A percentile compares a stretch with the other conserved stretches of the same genome.
Evolutionary conservation across 1,140 invertebrate species (phyloP).

Genomic region (Drosophila neocordata): DNA sequence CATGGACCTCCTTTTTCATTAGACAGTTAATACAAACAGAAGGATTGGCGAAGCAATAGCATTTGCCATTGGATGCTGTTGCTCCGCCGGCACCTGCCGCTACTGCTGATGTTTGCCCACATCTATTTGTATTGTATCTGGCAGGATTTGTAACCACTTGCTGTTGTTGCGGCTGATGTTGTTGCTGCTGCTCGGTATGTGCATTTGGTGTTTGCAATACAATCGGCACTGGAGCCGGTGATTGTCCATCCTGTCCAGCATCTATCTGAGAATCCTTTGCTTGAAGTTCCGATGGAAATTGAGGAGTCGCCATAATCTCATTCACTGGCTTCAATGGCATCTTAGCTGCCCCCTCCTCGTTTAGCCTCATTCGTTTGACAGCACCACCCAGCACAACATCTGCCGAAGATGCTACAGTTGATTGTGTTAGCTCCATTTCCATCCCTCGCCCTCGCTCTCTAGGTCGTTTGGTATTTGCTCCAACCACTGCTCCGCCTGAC

Average conservation of each 20-base stretch:
- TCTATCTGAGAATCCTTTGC: constrained; percentile 1
- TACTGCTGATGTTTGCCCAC: constrained; percentile 19
- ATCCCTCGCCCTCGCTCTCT: constrained; percentile 37
- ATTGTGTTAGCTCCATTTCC: neutral
- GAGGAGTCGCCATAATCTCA: constrained; percentile 49
- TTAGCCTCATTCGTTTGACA: constrained; percentile 61
- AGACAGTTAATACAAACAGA: constrained; percentile 87
- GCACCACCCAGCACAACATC: constrained; percentile 43
- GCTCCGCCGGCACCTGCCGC: neutral
- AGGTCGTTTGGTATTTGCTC: constrained; percentile 41
- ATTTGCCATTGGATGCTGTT: constrained; percentile 70
- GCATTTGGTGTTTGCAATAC: constrained; percentile 8
- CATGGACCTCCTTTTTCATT: constrained; percentile 85
- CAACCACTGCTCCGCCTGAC: neutral
- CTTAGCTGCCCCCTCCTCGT: constrained; percentile 50
- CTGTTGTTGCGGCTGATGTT: constrained; percentile 9
- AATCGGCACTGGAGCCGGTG: neutral
- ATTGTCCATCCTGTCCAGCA: constrained; percentile 2
- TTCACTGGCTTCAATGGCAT: constrained; percentile 80
- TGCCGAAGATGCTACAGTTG: neutral
- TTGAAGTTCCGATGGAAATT: constrained; percentile 3
- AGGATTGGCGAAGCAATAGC: constrained; percentile 87
- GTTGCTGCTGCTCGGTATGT: constrained; percentile 13
- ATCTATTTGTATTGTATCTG: constrained; percentile 66
- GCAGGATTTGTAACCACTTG: constrained; percentile 15